phyloP scores from a whole-genome alignment of 2,888 invertebrate genomes.

The Prosopocoilus inquinatus region DNA sequence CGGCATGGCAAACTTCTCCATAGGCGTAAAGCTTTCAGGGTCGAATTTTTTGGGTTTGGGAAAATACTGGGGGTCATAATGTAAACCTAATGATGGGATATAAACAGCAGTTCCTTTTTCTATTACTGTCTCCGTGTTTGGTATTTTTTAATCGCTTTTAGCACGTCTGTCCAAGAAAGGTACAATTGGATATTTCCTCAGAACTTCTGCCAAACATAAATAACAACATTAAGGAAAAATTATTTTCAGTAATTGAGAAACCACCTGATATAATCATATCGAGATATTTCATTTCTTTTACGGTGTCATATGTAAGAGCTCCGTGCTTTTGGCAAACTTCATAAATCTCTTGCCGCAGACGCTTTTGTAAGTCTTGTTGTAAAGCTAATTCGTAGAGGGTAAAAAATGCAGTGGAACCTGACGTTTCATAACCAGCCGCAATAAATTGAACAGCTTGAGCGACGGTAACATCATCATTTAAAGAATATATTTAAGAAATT shows the following conservation, averaged over 20 bases:
- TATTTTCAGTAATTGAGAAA: background rate
- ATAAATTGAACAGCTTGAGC: slow-evolving; percentile 62
- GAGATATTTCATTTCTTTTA: slow-evolving; percentile 57
- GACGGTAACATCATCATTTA: slow-evolving; percentile 57
- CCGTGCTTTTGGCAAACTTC: slow-evolving; percentile 44
- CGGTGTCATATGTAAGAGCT: slow-evolving; percentile 52
- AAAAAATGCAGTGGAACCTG: slow-evolving; percentile 54
- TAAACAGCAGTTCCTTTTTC: slow-evolving; percentile 43
- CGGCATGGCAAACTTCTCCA: slow-evolving; percentile 25
- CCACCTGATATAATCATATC: slow-evolving; percentile 58
- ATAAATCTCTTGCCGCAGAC: slow-evolving; percentile 45
- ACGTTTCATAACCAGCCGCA: slow-evolving; percentile 54
- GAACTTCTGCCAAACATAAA: slow-evolving; percentile 43
- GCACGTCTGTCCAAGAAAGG: slow-evolving; percentile 39
- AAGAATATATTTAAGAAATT: slow-evolving; percentile 28
- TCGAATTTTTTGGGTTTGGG: slow-evolving; percentile 47
- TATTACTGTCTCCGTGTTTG: slow-evolving; percentile 33
- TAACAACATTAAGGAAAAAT: too few species aligned
- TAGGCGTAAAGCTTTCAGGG: slow-evolving; percentile 45
- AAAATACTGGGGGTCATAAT: slow-evolving; percentile 43
- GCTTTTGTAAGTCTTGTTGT: slow-evolving; percentile 46
- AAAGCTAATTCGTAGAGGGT: slow-evolving; percentile 44
- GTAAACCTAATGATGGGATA: slow-evolving; percentile 44
- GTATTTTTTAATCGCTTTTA: slow-evolving; percentile 36
- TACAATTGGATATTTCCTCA: slow-evolving; percentile 48